Percentiles rank a stretch among this genome's conserved stretches.
Evolutionary conservation across 2,113 vertebrate species (phyloP).

Genomic region (Rhynchopsitta pachyrhyncha): DNA sequence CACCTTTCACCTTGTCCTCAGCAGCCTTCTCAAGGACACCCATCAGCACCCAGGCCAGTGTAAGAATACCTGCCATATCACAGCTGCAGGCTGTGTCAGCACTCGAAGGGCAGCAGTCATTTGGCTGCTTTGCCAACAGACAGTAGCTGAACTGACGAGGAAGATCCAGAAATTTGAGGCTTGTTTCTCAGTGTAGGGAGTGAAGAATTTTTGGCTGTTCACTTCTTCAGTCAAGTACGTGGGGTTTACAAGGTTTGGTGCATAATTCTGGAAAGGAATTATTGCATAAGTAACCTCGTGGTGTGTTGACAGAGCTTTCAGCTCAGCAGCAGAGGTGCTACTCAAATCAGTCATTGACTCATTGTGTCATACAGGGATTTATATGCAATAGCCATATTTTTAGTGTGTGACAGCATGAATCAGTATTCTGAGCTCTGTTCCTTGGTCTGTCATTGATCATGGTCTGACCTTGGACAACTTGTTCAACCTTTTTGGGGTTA

Average conservation of each 20-base stretch:
- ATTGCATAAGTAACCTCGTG: not conserved
- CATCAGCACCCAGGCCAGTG: constrained; percentile 46
- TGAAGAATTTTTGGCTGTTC: not conserved
- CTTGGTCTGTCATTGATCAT: not conserved
- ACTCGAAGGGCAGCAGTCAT: not conserved
- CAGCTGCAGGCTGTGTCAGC: not conserved
- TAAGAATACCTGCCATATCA: constrained; percentile 51
- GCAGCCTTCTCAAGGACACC: constrained; percentile 68
- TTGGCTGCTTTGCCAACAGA: not conserved
- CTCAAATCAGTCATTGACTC: not conserved
- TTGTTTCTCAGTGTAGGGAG: not conserved
- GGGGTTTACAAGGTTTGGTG: not conserved
- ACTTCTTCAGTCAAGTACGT: accelerated
- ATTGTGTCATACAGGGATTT: not conserved
- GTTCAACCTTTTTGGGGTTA: not conserved
- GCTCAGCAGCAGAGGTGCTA: not conserved
- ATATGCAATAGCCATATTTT: not conserved
- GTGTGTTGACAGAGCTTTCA: not conserved
- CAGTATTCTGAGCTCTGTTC: not conserved
- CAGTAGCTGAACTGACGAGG: not conserved
- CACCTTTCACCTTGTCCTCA: constrained; percentile 79
- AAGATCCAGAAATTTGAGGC: not conserved
- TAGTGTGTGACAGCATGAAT: not conserved
- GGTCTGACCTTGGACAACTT: not conserved
- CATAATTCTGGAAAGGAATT: not conserved